These are phyloP conservation scores for Lepus oiostolus DNA, from an alignment of 2,797 vertebrate species.

Conservation along the genomic window DNA sequence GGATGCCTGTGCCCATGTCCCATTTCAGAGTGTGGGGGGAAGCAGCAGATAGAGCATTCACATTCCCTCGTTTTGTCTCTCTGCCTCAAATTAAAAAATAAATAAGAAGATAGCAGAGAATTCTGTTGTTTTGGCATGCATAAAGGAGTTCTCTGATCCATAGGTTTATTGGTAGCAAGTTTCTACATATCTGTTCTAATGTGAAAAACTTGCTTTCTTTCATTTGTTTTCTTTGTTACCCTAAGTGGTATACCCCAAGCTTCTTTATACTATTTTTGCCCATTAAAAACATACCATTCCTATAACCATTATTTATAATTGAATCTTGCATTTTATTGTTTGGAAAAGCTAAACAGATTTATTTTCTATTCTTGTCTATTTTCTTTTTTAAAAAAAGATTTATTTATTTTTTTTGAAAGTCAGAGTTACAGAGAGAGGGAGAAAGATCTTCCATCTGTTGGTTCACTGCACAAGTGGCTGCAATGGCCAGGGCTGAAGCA, in stretches of 20 bases:
- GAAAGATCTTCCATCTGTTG: too few species aligned
- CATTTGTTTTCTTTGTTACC: constrained; percentile 59
- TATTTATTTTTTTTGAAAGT: too few species aligned
- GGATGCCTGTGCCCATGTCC: too few species aligned
- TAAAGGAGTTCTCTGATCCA: constrained; percentile 1
- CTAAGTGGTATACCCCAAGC: not conserved
- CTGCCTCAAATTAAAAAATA: too few species aligned
- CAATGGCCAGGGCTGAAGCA: too few species aligned
- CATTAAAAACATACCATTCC: not conserved
- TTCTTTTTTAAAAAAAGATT: too few species aligned
- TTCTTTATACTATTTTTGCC: not conserved
- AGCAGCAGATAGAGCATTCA: too few species aligned
- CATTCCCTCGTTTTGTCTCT: too few species aligned
- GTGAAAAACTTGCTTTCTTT: constrained; percentile 53
- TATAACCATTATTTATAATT: not conserved
- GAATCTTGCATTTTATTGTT: constrained; percentile 37
- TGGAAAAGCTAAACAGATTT: constrained; percentile 21
- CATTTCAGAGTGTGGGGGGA: too few species aligned
- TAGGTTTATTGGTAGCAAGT: constrained; percentile 36
- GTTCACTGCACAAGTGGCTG: too few species aligned
- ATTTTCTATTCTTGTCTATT: constrained; percentile 53
- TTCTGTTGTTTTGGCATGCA: not conserved
- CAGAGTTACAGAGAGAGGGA: too few species aligned
- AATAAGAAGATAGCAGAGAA: not conserved
- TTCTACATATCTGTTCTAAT: not conserved